A percentile compares a stretch with the other conserved stretches of the same genome.
phyloP scores from a whole-genome alignment of 2,888 invertebrate genomes.

The Epistrophella euchroma region DNA sequence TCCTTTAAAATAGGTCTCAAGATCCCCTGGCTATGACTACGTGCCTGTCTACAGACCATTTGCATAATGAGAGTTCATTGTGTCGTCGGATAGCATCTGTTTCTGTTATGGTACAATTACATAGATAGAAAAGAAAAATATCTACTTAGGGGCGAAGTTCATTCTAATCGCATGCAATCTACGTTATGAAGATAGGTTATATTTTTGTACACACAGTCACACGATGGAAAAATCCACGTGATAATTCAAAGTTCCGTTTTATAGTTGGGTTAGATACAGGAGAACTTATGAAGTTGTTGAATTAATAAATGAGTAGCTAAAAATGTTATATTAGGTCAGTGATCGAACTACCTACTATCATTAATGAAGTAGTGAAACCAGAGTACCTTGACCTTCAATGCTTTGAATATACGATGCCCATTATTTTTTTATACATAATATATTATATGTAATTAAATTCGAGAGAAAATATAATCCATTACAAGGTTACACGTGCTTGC shows the following conservation, averaged over 20 bases:
- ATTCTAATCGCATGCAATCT: too few species aligned
- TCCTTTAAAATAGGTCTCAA: too few species aligned
- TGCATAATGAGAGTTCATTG: too few species aligned
- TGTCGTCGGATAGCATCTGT: too few species aligned
- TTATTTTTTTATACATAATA: neutral
- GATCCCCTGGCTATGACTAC: too few species aligned
- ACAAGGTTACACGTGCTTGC: neutral
- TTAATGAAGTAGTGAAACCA: neutral
- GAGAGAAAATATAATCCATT: neutral
- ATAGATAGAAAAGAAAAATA: too few species aligned
- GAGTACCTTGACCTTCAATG: neutral
- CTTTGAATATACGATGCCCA: neutral
- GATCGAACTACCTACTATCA: neutral
- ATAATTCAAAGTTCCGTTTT: neutral
- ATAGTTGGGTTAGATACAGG: neutral
- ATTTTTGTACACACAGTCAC: too few species aligned
- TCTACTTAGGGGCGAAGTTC: too few species aligned
- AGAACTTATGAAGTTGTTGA: neutral
- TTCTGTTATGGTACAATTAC: too few species aligned
- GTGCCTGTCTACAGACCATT: too few species aligned
- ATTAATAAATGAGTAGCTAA: neutral
- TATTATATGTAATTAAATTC: neutral
- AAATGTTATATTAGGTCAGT: conserved; percentile 8
- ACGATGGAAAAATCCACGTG: neutral
- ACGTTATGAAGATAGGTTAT: too few species aligned